Evolutionary conservation across 2,888 invertebrate species (phyloP), one percentile per base, ranked within the genome.

Genomic region (Poecilus cupreus): DNA sequence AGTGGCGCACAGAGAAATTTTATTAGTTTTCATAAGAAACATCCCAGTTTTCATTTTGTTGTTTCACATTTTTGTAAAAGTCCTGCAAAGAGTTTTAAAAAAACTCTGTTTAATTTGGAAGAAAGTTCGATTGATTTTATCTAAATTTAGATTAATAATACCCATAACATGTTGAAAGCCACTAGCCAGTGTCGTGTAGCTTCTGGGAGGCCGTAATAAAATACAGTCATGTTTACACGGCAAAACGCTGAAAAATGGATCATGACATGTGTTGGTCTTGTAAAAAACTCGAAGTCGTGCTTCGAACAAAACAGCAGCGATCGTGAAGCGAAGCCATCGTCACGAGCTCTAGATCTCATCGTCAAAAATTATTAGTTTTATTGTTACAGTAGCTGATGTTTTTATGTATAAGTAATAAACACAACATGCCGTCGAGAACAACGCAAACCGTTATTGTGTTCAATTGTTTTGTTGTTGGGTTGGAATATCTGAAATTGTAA

Each of bases 201-300:
- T 37, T 49, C 26, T 60, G 78, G 64, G 78, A 22, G 64, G 64
- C 20, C 78, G 20, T 16, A 43, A 77, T 77, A 77, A 78, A 78
- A 60, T 43, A 78, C 13, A 39, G 43, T 8, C 43, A 51, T 78
- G 78, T 78, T 78, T 60, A 76, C 76, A 76, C 78, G 18, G 5
- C 24, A 10, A 22, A n/a, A 18, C 78, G 32, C 39, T 78, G 78
- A 82, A 82, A 82, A 75, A 80, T 79, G 70, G 79, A 82, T 82
- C 82, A 82, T 82, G 82, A 80, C 82, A 82, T 80, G 60, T 82
- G 78, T 76, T 70, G 49, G 26, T 43, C 26, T 75, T 49, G 57
- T 46, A 54, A 78, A 81, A 81, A 81, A 81, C 72, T 16, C 26
- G 16, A 78, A 75, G 70, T 82, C 81, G 81, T 82, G 82, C 81